Evolutionary conservation across 2,113 vertebrate species (phyloP).

Genomic region (Xenopus borealis): DNA sequence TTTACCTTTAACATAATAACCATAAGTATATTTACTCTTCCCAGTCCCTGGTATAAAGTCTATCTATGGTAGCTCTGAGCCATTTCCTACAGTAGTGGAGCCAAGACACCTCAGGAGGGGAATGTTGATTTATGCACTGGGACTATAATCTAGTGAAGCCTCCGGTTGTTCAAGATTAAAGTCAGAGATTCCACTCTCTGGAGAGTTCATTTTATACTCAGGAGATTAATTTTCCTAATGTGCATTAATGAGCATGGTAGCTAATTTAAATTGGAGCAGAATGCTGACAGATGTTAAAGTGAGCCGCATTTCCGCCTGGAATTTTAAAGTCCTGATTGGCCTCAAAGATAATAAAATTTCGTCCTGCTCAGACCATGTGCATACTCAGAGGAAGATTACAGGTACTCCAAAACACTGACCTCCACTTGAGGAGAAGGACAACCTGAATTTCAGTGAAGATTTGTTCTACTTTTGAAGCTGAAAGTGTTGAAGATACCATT

Average conservation of each 20-base stretch:
- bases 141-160: background rate
- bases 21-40: no score
- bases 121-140: background rate
- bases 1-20: no score
- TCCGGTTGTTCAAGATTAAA: background rate
- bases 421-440: no score
- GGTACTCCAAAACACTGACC: no score
- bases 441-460: no score
- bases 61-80: no score
- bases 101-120: background rate
- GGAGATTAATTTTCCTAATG: background rate
- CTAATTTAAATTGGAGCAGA: background rate
- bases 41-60: no score
- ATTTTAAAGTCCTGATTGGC: background rate
- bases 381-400: no score
- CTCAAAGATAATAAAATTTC: no score
- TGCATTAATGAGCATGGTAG: background rate
- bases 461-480: no score
- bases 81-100: background rate
- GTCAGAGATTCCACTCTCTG: background rate
- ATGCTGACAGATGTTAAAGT: background rate
- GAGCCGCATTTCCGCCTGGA: background rate
- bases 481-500: no score
- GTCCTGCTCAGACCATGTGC: no score
- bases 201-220: background rate